Evolutionary conservation across 2,113 vertebrate species (phyloP).

Genomic region (Crocuta crocuta): DNA sequence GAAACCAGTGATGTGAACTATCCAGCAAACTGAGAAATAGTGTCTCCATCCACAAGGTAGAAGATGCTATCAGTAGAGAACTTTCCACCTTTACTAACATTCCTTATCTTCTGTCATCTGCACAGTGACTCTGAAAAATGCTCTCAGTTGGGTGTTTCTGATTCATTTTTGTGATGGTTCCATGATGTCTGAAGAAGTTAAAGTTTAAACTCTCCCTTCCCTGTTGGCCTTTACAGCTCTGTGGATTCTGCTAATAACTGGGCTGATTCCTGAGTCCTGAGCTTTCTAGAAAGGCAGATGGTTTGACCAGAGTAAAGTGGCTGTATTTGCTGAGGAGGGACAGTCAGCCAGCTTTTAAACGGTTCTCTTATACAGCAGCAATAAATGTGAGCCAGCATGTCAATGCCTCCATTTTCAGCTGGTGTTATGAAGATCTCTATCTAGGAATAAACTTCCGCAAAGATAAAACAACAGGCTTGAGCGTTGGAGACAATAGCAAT

Average conservation of each 20-base stretch:
- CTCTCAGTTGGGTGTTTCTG: slow-evolving; percentile 73
- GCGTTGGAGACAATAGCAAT: slow-evolving; percentile 89
- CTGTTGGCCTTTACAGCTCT: slow-evolving; percentile 59
- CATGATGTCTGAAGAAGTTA: slow-evolving; percentile 85
- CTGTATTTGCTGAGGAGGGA: slow-evolving; percentile 81
- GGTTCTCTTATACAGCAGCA: slow-evolving; percentile 75
- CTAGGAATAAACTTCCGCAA: slow-evolving; percentile 88
- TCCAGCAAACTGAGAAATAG: not conserved
- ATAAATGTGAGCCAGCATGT: slow-evolving; percentile 76
- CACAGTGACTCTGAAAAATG: slow-evolving; percentile 63
- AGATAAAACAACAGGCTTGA: slow-evolving; percentile 85
- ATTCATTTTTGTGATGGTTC: slow-evolving; percentile 77
- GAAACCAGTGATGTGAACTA: not conserved
- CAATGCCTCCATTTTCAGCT: slow-evolving; percentile 79
- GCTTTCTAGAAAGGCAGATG: slow-evolving; percentile 73
- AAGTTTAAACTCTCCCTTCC: slow-evolving; percentile 79
- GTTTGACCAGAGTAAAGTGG: slow-evolving; percentile 70
- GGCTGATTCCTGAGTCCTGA: slow-evolving; percentile 14
- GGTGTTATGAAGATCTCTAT: slow-evolving; percentile 86
- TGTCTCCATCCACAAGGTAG: slow-evolving; percentile 11
- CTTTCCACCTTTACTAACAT: slow-evolving; percentile 69
- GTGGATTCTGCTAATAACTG: slow-evolving; percentile 42
- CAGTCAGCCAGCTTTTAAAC: slow-evolving; percentile 80
- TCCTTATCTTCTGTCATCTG: slow-evolving; percentile 83
- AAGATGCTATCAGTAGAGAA: slow-evolving; percentile 69